Evolutionary conservation across 2,888 invertebrate species (phyloP).

Genomic region (Scaptomyza cyrtandrae): DNA sequence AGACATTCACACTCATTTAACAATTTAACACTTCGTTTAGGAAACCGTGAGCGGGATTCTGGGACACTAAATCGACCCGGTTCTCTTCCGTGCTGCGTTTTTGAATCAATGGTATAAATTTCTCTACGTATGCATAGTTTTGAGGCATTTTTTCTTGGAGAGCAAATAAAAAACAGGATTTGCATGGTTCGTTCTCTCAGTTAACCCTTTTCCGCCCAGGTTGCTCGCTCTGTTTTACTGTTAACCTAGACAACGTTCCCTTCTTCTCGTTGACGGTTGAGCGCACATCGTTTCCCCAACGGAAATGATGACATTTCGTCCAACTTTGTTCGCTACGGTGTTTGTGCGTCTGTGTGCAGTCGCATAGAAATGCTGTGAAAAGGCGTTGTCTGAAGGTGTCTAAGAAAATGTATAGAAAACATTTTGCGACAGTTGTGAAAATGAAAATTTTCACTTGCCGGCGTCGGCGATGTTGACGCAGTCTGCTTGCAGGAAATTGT

Average conservation of each 20-base stretch:
- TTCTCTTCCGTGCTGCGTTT: slow-evolving; percentile 18
- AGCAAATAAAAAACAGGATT: slow-evolving; percentile 62
- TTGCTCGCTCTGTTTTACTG: slow-evolving; percentile 37
- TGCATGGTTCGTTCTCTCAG: slow-evolving; percentile 61
- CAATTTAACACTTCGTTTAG: slow-evolving; percentile 80
- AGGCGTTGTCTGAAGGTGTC: slow-evolving; percentile 54
- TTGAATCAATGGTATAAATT: slow-evolving; percentile 13
- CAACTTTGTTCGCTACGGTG: slow-evolving; percentile 66
- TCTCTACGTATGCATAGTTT: slow-evolving; percentile 3
- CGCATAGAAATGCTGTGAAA: slow-evolving; percentile 65
- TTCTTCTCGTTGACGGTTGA: slow-evolving; percentile 49
- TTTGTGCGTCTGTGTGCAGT: slow-evolving; percentile 63
- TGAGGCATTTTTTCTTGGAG: slow-evolving; percentile 18
- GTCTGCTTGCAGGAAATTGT: slow-evolving; percentile 62
- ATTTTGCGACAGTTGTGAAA: slow-evolving; percentile 57
- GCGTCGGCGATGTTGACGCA: not conserved
- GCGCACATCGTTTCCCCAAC: slow-evolving; percentile 67
- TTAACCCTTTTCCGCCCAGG: slow-evolving; percentile 65
- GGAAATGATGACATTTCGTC: slow-evolving; percentile 82
- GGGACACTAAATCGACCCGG: slow-evolving; percentile 10
- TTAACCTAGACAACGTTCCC: slow-evolving; percentile 33
- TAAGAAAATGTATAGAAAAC: slow-evolving; percentile 53
- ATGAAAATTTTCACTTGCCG: slow-evolving; percentile 70
- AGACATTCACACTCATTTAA: slow-evolving; percentile 75
- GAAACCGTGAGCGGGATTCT: slow-evolving; percentile 52